Percentiles rank a stretch among this genome's conserved stretches.
Evolutionary conservation across 2,888 invertebrate species (phyloP).

Genomic region (Tetranychus truncatus): DNA sequence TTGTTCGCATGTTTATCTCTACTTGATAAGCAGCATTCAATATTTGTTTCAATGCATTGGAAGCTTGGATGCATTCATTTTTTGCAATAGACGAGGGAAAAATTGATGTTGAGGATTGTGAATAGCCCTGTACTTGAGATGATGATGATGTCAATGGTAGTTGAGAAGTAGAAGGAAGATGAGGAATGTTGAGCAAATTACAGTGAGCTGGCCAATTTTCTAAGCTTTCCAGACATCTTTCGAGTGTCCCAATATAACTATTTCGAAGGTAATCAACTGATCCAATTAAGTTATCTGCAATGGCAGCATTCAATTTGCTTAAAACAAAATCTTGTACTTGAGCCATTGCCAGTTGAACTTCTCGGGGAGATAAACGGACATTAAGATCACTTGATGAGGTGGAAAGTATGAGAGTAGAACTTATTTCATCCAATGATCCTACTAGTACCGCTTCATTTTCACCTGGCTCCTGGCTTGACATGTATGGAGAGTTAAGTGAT

Average conservation of each 20-base stretch:
- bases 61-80: slow-evolving; percentile 34
- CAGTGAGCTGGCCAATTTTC: slow-evolving; percentile 37
- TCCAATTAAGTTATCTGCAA: slow-evolving; percentile 55
- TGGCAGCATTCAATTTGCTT: slow-evolving; percentile 50
- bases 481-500: too few relatives aligned
- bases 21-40: slow-evolving; percentile 54
- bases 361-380: slow-evolving; percentile 28
- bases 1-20: slow-evolving; percentile 45
- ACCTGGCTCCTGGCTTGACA: background rate
- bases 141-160: background rate
- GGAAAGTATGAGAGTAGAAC: background rate
- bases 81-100: background rate
- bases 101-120: background rate
- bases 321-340: slow-evolving; percentile 61
- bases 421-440: background rate
- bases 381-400: background rate
- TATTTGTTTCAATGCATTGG: slow-evolving; percentile 53
- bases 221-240: slow-evolving; percentile 50
- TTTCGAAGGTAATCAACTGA: slow-evolving; percentile 65
- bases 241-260: slow-evolving; percentile 57
- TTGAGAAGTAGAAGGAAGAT: slow-evolving; percentile 12
- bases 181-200: slow-evolving; percentile 30
- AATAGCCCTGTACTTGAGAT: background rate
- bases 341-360: slow-evolving; percentile 41
- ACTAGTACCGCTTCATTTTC: background rate